A percentile compares a stretch with the other conserved stretches of the same genome.
Evolutionary conservation across 2,888 invertebrate genomes (phyloP).

Genomic region (Calameuta filiformis): DNA sequence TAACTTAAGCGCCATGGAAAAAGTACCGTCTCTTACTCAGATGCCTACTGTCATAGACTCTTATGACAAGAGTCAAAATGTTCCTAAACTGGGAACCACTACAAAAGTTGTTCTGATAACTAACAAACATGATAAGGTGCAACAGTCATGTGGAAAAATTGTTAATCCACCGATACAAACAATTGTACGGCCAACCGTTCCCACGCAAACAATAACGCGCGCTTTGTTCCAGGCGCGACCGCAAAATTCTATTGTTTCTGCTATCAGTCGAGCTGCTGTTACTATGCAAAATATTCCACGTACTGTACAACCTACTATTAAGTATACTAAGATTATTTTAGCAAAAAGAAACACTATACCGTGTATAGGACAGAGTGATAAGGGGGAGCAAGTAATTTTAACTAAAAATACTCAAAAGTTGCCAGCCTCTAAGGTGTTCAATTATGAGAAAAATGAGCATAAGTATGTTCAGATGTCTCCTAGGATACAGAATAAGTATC

Average conservation of each 20-base stretch:
- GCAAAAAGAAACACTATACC: conserved; percentile 61
- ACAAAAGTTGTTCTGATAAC: conserved; percentile 59
- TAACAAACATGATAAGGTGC: conserved; percentile 54
- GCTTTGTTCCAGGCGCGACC: conserved; percentile 29
- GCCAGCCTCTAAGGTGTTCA: conserved; percentile 26
- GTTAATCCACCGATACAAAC: conserved; percentile 30
- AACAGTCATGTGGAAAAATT: conserved; percentile 33
- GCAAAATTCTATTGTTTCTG: conserved; percentile 39
- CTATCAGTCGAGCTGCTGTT: conserved; percentile 23
- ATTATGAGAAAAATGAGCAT: conserved; percentile 44
- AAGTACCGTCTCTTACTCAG: conserved; percentile 35
- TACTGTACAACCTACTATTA: conserved; percentile 49
- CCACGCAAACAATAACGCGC: conserved; percentile 25
- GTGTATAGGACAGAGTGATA: conserved; percentile 34
- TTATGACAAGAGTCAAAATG: conserved; percentile 6
- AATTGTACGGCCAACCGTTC: conserved; percentile 26
- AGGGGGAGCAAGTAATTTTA: conserved; percentile 46
- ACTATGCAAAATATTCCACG: conserved; percentile 35
- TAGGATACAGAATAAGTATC: conserved; percentile 24
- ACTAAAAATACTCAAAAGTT: conserved; percentile 47
- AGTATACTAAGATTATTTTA: conserved; percentile 69
- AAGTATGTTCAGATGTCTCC: conserved; percentile 34
- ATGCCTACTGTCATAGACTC: conserved; percentile 29
- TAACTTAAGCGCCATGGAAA: conserved; percentile 51
- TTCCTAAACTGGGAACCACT: conserved; percentile 37